Evolutionary conservation across 1,140 invertebrate genomes (phyloP).

Genomic region (Lucilia sericata): DNA sequence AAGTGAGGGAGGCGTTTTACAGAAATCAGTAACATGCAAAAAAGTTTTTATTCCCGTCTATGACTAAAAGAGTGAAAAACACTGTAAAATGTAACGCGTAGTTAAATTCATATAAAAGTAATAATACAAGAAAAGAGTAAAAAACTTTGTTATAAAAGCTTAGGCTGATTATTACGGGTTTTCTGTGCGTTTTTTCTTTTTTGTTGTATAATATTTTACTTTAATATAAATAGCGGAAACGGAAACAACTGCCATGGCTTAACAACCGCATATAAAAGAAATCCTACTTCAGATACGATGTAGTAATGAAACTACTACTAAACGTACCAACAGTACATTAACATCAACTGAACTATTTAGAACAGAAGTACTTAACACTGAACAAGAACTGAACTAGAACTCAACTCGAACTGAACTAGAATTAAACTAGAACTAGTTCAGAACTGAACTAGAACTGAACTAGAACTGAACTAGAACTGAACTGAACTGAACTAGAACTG

Average conservation of each 20-base stretch:
- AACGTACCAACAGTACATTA: too few species aligned
- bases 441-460: too few species aligned
- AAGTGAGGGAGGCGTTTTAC: not conserved
- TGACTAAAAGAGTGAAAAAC: not conserved
- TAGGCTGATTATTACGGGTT: not conserved
- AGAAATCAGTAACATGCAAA: not conserved
- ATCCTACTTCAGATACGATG: not conserved
- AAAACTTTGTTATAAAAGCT: not conserved
- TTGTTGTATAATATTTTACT: not conserved
- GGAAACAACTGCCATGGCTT: conserved; percentile 10
- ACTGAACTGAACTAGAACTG: too few species aligned
- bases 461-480: too few species aligned
- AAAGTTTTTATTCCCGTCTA: not conserved
- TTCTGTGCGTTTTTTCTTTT: not conserved
- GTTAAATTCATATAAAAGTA: not conserved
- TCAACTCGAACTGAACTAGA: too few species aligned
- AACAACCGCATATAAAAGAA: not conserved
- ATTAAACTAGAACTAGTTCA: too few species aligned
- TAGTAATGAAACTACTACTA: too few species aligned
- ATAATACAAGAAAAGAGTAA: not conserved
- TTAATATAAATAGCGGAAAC: not conserved
- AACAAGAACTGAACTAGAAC: too few species aligned
- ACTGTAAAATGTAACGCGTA: not conserved
- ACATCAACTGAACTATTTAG: too few species aligned
- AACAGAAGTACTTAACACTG: too few species aligned